A percentile compares a stretch with the other conserved stretches of the same genome.
Evolutionary conservation across 1,140 invertebrate species (phyloP).

Genomic region (Drosophila insularis): DNA sequence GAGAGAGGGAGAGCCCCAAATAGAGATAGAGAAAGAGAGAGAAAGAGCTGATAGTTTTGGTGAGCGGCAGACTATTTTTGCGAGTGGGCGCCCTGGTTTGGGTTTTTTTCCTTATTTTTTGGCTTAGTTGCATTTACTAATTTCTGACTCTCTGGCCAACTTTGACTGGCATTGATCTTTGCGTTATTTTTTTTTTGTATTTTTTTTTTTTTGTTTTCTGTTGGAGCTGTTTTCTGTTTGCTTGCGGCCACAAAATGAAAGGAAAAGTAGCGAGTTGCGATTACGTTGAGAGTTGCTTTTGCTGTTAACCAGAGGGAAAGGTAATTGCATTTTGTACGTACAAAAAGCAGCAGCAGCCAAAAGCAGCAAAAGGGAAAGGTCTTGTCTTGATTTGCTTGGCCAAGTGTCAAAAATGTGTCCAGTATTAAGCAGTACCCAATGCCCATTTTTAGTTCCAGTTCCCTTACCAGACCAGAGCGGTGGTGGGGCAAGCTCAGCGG

Average conservation of each 20-base stretch:
- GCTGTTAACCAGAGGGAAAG: conserved; percentile 63
- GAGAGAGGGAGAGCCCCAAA: conserved; percentile 1
- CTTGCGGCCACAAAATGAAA: conserved; percentile 72
- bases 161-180: conserved; percentile 76
- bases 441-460: not conserved
- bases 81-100: conserved; percentile 69
- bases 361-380: conserved; percentile 61
- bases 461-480: not conserved
- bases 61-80: conserved; percentile 31
- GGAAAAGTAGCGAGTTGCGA: conserved; percentile 76
- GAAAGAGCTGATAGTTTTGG: conserved; percentile 19
- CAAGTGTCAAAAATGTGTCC: conserved; percentile 72
- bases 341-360: conserved; percentile 18
- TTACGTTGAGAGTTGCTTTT: conserved; percentile 58
- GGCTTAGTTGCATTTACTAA: conserved; percentile 78
- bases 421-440: not conserved
- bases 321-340: conserved; percentile 68
- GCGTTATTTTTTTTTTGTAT: conserved; percentile 42
- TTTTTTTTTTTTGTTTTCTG: conserved; percentile 24
- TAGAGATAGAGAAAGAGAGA: conserved; percentile 2
- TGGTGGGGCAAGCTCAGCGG: conserved; percentile 18
- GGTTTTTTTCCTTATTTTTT: conserved; percentile 24
- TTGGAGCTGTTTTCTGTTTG: conserved; percentile 31
- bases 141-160: conserved; percentile 60
- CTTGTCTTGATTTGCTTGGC: conserved; percentile 66